Evolutionary conservation across 2,888 invertebrate genomes (phyloP), one percentile per base, ranked within the genome.

Genomic region (Tachina lurida): DNA sequence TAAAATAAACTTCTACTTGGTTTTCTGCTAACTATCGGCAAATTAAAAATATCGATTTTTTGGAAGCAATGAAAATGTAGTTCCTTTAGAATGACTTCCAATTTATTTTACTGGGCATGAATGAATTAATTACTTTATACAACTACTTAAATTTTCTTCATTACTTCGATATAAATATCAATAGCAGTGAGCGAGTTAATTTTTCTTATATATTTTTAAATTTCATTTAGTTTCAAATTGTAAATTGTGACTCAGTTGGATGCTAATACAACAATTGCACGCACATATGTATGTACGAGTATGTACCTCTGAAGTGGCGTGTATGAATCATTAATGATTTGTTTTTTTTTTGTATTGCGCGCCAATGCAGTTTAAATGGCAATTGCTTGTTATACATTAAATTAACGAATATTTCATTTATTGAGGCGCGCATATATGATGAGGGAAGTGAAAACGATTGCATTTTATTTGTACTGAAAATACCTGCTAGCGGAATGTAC

Each of bases 321-420:
- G 7, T 19, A 67, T 73, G 73, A 76, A 54, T 73, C 73, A 73
- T 73, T 60, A 65, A 63, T 68, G 52, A 13, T 58, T 41, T 76
- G 47, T 56, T 31, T 10, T 22, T 31, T 58, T 31, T 12, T 31
- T 58, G 5, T 31, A 31, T 31, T 31, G 31, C 31, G 1, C 8
- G 13, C 9, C 10, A 54, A 70, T 52, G 63, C 52, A 65, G 67
- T 17, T 65, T n/a, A 58, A 73, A 77, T 77, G 45, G n/a, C 71
- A 47, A 19, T 22, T 58, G 56, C 75, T 79, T 63, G 84, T 79
- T 84, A 75, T 56, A 79, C 45, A 75, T 75, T 75, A 71, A 75
- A 79, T 84, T 65, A 71, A 65, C 52, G 49, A 56, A 71, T 62
- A 75, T 79, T 79, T 84, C 70, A 56, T 75, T 84, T 58, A 49